phyloP scores from a whole-genome alignment of 2,888 invertebrate genomes.

The Apamea monoglypha region DNA sequence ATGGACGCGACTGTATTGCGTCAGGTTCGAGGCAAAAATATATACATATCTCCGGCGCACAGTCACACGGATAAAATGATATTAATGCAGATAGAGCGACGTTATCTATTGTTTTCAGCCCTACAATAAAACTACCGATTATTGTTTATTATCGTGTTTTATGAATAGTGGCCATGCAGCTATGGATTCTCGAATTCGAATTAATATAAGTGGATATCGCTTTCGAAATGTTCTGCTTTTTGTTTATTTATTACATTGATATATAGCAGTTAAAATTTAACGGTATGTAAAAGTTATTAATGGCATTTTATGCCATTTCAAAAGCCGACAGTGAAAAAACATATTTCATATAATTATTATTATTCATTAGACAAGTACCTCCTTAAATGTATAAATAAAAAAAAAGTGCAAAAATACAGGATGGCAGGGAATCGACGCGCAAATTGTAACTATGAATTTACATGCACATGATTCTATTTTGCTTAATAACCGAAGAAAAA shows the following conservation, averaged over 20 bases:
- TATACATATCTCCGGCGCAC: slow-evolving; percentile 59
- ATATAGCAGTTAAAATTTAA: not conserved
- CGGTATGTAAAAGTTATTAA: not conserved
- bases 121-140: slow-evolving; percentile 57
- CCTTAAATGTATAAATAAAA: no score
- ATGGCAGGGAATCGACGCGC: no score
- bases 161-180: slow-evolving; percentile 16
- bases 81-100: slow-evolving; percentile 57
- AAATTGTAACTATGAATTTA: no score
- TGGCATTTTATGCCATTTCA: no score
- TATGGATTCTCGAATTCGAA: slow-evolving; percentile 12
- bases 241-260: not conserved
- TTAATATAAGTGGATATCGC: slow-evolving; percentile 19
- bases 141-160: slow-evolving; percentile 47
- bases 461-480: no score
- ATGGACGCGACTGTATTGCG: slow-evolving; percentile 70
- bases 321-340: not conserved
- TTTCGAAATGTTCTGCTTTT: not conserved
- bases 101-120: slow-evolving; percentile 60
- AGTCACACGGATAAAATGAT: slow-evolving; percentile 66
- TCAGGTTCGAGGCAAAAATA: slow-evolving; percentile 71
- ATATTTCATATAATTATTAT: not conserved
- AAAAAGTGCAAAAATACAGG: not conserved
- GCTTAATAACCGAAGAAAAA: no score
- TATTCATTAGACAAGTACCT: not conserved